Evolutionary conservation across 2,888 invertebrate species (phyloP).

Genomic region (Invenusta paracnida): DNA sequence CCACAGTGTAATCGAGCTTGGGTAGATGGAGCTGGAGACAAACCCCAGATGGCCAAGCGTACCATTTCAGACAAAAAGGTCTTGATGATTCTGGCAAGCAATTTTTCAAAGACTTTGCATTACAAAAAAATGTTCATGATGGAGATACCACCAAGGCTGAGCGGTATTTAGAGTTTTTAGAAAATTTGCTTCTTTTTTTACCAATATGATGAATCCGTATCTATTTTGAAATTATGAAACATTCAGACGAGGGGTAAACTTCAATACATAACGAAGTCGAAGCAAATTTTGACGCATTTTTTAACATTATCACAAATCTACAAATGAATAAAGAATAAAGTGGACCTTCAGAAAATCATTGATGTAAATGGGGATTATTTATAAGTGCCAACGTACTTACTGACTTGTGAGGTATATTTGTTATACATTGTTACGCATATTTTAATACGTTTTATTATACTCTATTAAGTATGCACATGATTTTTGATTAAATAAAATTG

Average conservation of each 20-base stretch:
- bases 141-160: constrained; percentile 13
- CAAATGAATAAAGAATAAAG: constrained; percentile 20
- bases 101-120: constrained; percentile 24
- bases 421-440: constrained; percentile 11
- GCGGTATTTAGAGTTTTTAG: constrained; percentile 24
- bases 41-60: background rate
- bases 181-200: background rate
- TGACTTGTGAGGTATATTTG: constrained; percentile 23
- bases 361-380: constrained; percentile 27
- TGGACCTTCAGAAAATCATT: constrained; percentile 14
- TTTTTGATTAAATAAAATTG: constrained; percentile 5
- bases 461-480: constrained; percentile 24
- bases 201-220: background rate
- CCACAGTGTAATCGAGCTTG: constrained; percentile 32
- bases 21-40: constrained; percentile 16
- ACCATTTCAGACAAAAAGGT: constrained; percentile 25
- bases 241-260: constrained; percentile 14
- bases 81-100: constrained; percentile 23
- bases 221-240: constrained; percentile 17
- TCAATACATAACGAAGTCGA: constrained; percentile 22
- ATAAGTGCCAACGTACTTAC: background rate
- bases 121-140: constrained; percentile 8
- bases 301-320: background rate
- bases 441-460: constrained; percentile 12
- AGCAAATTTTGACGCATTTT: constrained; percentile 28